Conservation (phyloP, 2,113 vertebrate species). For the Sinocyclocheilus anshuiensis region DNA sequence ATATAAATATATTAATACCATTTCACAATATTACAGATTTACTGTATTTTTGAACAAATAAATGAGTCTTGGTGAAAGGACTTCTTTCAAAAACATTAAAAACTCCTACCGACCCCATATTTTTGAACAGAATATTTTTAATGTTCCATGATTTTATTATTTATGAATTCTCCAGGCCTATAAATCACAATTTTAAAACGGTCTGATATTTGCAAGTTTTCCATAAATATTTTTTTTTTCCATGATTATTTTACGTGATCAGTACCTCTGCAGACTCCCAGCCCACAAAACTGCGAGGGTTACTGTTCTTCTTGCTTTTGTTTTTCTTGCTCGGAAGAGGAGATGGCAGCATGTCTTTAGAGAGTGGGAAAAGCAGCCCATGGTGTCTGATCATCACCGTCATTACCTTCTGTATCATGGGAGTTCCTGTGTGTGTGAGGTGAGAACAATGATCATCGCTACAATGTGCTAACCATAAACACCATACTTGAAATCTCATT, state of each 20-base stretch:
- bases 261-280: conserved; percentile 86
- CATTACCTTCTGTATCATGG: conserved; percentile 94
- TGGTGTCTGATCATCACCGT: conserved; percentile 93
- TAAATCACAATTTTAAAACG: too few species aligned
- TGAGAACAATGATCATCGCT: neutral
- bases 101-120: neutral
- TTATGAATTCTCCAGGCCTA: too few species aligned
- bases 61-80: neutral
- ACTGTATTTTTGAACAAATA: neutral
- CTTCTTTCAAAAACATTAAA: neutral
- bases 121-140: neutral
- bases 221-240: neutral
- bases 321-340: conserved; percentile 67
- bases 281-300: conserved; percentile 88
- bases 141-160: too few species aligned
- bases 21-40: neutral
- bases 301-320: conserved; percentile 75
- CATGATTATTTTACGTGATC: neutral
- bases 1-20: neutral
- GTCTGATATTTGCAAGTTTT: neutral
- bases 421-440: conserved; percentile 78
- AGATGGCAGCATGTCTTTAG: conserved; percentile 78
- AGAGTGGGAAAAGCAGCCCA: conserved; percentile 82
- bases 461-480: neutral
- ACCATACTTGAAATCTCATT: neutral